Percentiles rank a stretch among this genome's conserved stretches.
phyloP scores from a whole-genome alignment of 1,140 invertebrate species.

The Drosophila malerkotliana region DNA sequence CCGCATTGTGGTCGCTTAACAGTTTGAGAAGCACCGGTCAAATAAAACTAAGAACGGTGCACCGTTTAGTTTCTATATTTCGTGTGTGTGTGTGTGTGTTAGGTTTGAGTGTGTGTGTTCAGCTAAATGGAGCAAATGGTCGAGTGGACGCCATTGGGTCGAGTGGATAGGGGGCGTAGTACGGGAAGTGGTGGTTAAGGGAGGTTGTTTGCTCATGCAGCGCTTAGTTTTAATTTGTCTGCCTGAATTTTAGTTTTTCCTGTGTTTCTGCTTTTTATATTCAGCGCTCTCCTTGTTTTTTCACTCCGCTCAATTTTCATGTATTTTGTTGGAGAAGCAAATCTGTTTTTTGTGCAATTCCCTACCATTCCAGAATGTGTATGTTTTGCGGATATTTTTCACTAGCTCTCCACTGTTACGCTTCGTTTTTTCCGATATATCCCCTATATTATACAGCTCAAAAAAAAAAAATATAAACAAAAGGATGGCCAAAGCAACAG shows the following conservation, averaged over 20 bases:
- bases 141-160: constrained; percentile 76
- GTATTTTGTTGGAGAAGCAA: constrained; percentile 56
- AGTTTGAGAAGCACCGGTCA: constrained; percentile 64
- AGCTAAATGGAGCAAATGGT: constrained; percentile 79
- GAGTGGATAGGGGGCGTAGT: constrained; percentile 31
- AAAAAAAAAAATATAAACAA: constrained; percentile 35
- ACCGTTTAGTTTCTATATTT: constrained; percentile 34
- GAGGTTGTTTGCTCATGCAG: constrained; percentile 71
- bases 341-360: constrained; percentile 63
- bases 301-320: constrained; percentile 24
- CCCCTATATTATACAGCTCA: constrained; percentile 21
- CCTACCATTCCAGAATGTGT: neutral
- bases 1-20: constrained; percentile 47
- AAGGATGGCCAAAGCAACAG: constrained; percentile 18
- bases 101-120: constrained; percentile 39
- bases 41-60: constrained; percentile 57
- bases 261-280: constrained; percentile 33
- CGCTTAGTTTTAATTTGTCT: constrained; percentile 81
- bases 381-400: constrained; percentile 37
- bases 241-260: constrained; percentile 55
- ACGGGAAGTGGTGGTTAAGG: constrained; percentile 10
- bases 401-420: constrained; percentile 55
- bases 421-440: constrained; percentile 27
- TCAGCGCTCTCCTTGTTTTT: constrained; percentile 8
- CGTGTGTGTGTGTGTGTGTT: constrained; percentile 3